Percentiles rank a stretch among this genome's conserved stretches.
Evolutionary conservation across 23 tunicate species (phyloP).

Genomic region (Clavelina lepadiformis): DNA sequence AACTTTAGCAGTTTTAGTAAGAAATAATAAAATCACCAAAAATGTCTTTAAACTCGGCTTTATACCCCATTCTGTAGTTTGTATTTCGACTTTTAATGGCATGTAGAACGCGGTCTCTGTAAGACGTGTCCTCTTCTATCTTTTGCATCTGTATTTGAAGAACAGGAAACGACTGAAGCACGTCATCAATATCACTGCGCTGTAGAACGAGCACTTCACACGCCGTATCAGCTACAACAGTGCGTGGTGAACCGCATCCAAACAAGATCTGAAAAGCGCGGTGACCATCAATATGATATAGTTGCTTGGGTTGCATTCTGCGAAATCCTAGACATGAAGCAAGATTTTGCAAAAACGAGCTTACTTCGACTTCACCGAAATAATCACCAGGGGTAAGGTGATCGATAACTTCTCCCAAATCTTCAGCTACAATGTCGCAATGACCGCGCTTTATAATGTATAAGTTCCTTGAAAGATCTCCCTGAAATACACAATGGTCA

Average conservation of each 20-base stretch:
- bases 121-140: constrained; percentile 38
- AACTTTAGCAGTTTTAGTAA: too few species aligned
- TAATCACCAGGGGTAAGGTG: constrained; percentile 76
- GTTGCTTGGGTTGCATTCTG: too few species aligned
- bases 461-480: constrained; percentile 66
- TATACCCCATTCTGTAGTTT: not conserved
- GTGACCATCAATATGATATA: too few species aligned
- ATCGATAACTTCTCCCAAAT: constrained; percentile 45
- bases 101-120: constrained; percentile 38
- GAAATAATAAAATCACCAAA: too few species aligned
- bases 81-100: constrained; percentile 18
- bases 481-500: constrained; percentile 17
- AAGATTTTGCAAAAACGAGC: too few species aligned
- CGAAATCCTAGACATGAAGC: too few species aligned
- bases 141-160: constrained; percentile 42
- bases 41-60: not conserved
- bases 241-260: constrained; percentile 67
- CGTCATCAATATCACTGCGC: constrained; percentile 49
- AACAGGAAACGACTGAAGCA: constrained; percentile 57
- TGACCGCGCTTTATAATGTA: constrained; percentile 88
- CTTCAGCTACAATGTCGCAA: constrained; percentile 61
- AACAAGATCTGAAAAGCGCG: constrained; percentile 44
- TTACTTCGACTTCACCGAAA: constrained; percentile 90
- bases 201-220: constrained; percentile 63
- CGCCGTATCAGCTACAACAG: constrained; percentile 79